These are phyloP conservation scores for Turritopsis rubra DNA, from an alignment of 30 jellyfish, hydroid and myxozoan genomes.

Conservation along the genomic window DNA sequence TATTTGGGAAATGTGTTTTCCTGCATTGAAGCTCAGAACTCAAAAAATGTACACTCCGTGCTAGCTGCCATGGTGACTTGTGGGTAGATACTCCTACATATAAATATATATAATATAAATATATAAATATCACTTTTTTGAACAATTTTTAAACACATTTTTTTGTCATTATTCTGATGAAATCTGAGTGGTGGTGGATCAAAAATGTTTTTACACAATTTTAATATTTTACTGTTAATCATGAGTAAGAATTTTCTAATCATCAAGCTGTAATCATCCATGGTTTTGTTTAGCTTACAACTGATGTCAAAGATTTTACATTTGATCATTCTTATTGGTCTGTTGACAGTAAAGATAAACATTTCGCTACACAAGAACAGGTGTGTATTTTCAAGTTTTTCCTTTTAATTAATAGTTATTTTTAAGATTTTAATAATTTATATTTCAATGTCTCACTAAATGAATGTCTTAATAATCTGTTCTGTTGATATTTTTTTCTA, in stretches of 20 bases:
- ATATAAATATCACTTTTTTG: too few relatives aligned
- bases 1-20: too few relatives aligned
- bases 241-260: background rate
- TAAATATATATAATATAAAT: too few relatives aligned
- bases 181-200: too few relatives aligned
- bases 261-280: background rate
- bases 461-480: background rate
- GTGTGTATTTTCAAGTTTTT: conserved; percentile 30
- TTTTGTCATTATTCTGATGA: too few relatives aligned
- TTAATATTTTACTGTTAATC: background rate
- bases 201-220: too few relatives aligned
- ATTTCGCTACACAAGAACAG: conserved; percentile 97
- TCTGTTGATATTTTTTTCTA: background rate
- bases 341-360: conserved; percentile 81
- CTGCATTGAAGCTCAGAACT: too few relatives aligned
- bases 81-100: too few relatives aligned
- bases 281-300: conserved; percentile 14
- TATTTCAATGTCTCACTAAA: background rate
- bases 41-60: too few relatives aligned
- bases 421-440: background rate
- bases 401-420: background rate
- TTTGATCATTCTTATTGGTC: conserved; percentile 96
- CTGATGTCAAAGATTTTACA: conserved; percentile 82
- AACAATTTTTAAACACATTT: too few relatives aligned
- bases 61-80: background rate